phyloP scores from a whole-genome alignment of 2,797 vertebrate species.

The Amblyopsis hoosieri region DNA sequence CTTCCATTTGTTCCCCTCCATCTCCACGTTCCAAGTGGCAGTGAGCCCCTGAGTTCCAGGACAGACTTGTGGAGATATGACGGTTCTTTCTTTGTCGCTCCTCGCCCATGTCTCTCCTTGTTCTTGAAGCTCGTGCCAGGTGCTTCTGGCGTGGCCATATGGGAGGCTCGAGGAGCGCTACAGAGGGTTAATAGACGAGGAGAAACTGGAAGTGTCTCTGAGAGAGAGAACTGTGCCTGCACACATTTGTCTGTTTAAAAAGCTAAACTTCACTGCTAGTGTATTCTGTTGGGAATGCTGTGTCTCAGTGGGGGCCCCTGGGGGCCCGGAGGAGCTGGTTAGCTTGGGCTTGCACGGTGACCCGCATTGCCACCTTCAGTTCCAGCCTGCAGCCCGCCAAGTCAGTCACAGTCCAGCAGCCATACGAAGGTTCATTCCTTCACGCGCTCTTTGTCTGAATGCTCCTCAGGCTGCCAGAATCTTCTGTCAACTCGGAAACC shows the following conservation, averaged over 20 bases:
- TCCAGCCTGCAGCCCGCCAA: constrained; percentile 50
- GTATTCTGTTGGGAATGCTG: constrained; percentile 48
- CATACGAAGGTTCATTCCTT: constrained; percentile 58
- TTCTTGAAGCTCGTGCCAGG: constrained; percentile 69
- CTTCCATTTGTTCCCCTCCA: constrained; percentile 36
- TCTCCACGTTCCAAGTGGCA: constrained; percentile 44
- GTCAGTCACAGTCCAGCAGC: constrained; percentile 70
- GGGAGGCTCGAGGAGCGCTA: constrained; percentile 39
- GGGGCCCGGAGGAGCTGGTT: constrained; percentile 62
- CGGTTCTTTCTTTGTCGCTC: constrained; percentile 56
- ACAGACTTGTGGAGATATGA: constrained; percentile 65
- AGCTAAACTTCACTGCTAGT: constrained; percentile 46
- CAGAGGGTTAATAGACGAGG: constrained; percentile 44
- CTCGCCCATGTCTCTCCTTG: constrained; percentile 58
- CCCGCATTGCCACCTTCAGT: constrained; percentile 56
- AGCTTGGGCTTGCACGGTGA: constrained; percentile 64
- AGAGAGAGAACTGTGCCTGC: constrained; percentile 42
- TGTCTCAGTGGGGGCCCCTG: constrained; percentile 39
- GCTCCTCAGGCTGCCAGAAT: constrained; percentile 52
- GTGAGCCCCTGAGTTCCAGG: constrained; percentile 55
- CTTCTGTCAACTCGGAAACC: constrained; percentile 54
- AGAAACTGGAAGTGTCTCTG: constrained; percentile 69
- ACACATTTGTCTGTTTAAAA: constrained; percentile 1
- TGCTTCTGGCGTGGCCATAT: constrained; percentile 66
- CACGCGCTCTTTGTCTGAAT: constrained; percentile 47